These are phyloP conservation scores for Xenopus borealis DNA, from an alignment of 2,113 vertebrate species.

Conservation along the genomic window DNA sequence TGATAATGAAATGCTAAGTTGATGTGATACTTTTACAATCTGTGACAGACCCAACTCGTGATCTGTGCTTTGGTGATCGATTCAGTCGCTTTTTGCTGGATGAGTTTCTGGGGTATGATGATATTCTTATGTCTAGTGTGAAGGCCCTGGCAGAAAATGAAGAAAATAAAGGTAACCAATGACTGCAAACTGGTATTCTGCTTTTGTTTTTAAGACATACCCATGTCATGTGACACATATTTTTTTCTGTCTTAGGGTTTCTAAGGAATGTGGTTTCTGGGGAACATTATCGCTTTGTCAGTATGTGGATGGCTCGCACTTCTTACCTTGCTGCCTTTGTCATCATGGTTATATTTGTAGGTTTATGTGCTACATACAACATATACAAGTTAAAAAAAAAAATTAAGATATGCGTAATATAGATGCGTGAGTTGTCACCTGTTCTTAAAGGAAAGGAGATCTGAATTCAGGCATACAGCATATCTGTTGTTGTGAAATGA, in stretches of 20 bases:
- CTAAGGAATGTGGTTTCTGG: conserved; percentile 94
- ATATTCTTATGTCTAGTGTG: conserved; percentile 97
- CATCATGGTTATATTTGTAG: conserved; percentile 98
- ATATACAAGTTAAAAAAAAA: no score
- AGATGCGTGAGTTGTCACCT: no score
- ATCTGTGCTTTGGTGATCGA: conserved; percentile 93
- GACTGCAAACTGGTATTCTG: background rate
- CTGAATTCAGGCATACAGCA: no score
- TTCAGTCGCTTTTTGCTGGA: conserved; percentile 94
- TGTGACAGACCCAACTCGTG: conserved; percentile 81
- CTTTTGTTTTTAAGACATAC: background rate
- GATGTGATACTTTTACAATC: no score
- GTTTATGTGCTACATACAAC: conserved; percentile 48
- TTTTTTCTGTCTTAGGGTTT: conserved; percentile 71
- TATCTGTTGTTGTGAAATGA: no score
- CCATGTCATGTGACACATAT: no score
- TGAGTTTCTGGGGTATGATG: conserved; percentile 92
- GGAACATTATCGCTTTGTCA: conserved; percentile 96
- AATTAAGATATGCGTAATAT: no score
- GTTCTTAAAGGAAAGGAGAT: no score
- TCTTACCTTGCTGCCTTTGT: conserved; percentile 94
- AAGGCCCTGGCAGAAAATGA: conserved; percentile 95
- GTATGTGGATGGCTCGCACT: conserved; percentile 98
- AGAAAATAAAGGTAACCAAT: conserved; percentile 86
- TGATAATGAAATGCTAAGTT: no score